phyloP scores from a whole-genome alignment of 2,888 invertebrate genomes.

The Caenorhabditis becei region DNA sequence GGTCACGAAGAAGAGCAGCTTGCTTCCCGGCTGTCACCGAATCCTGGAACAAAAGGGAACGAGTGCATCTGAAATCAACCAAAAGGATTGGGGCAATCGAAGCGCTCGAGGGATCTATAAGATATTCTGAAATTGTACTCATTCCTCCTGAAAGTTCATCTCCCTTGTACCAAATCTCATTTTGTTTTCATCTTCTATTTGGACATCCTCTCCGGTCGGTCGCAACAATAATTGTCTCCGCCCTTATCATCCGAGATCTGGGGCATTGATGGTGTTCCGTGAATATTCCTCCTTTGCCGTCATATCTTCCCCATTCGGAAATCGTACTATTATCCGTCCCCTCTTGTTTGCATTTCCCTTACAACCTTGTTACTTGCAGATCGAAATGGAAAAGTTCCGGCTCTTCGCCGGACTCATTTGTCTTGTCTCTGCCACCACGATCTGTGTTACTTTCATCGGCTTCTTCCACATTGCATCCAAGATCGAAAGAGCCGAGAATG shows the following conservation, averaged over 20 bases:
- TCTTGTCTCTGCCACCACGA: conserved; percentile 22
- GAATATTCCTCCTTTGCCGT: neutral
- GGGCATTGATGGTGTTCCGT: conserved; percentile 8
- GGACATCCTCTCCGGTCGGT: neutral
- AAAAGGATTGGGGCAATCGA: too few relatives aligned
- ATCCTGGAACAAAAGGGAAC: too few relatives aligned
- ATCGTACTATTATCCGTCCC: conserved; percentile 16
- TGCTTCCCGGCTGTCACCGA: too few relatives aligned
- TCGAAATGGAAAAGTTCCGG: conserved; percentile 32
- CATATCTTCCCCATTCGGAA: neutral
- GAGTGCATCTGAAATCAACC: too few relatives aligned
- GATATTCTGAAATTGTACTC: too few relatives aligned
- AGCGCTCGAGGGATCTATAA: too few relatives aligned
- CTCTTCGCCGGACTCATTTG: conserved; percentile 31
- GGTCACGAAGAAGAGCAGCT: too few relatives aligned
- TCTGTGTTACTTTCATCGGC: conserved; percentile 23
- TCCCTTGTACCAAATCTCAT: neutral
- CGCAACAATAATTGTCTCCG: neutral
- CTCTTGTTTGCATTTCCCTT: neutral
- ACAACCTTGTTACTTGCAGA: neutral
- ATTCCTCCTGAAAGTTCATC: too few relatives aligned
- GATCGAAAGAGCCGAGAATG: conserved; percentile 42
- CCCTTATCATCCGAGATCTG: conserved; percentile 17
- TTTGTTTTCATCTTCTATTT: neutral
- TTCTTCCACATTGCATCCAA: conserved; percentile 26